Base-by-base conservation (phyloP, 2,888 invertebrate genomes). In the Physocephala rufipes region DNA sequence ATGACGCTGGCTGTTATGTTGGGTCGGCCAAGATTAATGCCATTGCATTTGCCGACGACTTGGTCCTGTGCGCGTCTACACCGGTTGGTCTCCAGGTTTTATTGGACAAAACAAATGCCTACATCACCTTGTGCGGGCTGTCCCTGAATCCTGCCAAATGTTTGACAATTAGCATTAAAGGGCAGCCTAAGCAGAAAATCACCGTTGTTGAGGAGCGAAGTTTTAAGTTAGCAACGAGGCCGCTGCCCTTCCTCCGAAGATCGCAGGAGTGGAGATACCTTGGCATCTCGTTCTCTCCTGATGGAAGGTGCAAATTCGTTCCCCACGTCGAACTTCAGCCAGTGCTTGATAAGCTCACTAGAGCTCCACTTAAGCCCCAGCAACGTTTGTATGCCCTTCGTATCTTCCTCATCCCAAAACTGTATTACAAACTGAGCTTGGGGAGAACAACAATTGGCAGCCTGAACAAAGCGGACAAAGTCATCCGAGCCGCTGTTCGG, bases 1-100 rank as follows among this genome's bases (percentile, higher is more conserved):
- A 43, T 30, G 63, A 63, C 1, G 19, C 15, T 3, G 63, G 63
- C 1, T 63, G 30, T 3, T 36, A 16, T 15, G 5, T 63, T 2
- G 63, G 63, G 26, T 30, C 26, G 16, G 26, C 15, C n/a, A 13
- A 21, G 16, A n/a, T 63, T 15, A 63, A 63, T 43, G 63, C 63
- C 21, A 28, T 63, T n/a, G 63, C 63, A 12, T 63, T 63, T 21
- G 45, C 63, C 3, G 63, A 63, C n/a, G 63, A 63, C 19, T 16
- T 63, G 9, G 19, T 63, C 15, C 19, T 63, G 5, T 30, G 26
- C 19, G 63, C 15, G 3, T 19, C 26, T n/a, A 63, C 45, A 2
- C 43, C 63, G n/a, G 1, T 15, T 4, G 63, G 63, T 24, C 63
- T 63, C n/a, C 45, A 43, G 43, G 13, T 43, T 4, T 30, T 45